Base-by-base conservation (phyloP, 2,888 invertebrate species). In the Caenorhabditis becei region DNA sequence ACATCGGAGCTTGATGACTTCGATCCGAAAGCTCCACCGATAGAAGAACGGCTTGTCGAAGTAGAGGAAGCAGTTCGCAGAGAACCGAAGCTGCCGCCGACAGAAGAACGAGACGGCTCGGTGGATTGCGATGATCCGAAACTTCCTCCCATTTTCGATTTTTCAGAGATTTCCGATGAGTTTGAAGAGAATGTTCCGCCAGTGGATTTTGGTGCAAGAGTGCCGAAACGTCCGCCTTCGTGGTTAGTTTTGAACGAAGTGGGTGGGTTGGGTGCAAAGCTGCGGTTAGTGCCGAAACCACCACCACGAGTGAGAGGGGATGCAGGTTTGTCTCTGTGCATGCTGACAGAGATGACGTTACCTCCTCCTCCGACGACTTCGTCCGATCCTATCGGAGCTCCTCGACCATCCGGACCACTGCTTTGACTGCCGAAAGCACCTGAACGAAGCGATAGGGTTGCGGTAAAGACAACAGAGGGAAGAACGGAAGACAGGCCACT, bases 361-460 rank as follows among this genome's bases (percentile, higher is more conserved):
- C 80, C 80, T 80, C 63, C 80, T 35, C 58, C 61, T 16, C 18
- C 44, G 20, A 53, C 44, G n/a, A 69, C 72, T n/a, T 74, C 74
- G 14, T 74, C 24, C 20, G 80, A 80, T 11, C 80, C 80, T 8
- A 80, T 51, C 10, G 80, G 63, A 5, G 80, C 51, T 28, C 80
- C 80, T 59, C 80, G 51, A 3, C 74, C 74, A 65, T 80, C 80
- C 11, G 53, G 35, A 7, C 62, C 54, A 20, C 18, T 47, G 18
- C 28, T 16, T 32, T 47, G 37, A 35, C 14, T 63, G 32, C 61
- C 67, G 23, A 62, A 77, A 2, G 69, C 47, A 58, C 67, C 67
- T 69, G 56, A 77, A 69, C 41, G 11, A 8, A 26, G 77, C 54
- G 49, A 49, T 54, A 23, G 53, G 37, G 26, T 47, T 47, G 47